Evolutionary conservation across 2,888 invertebrate genomes (phyloP), one percentile per base, ranked within the genome.

Genomic region (Notocelia uddmanniana): DNA sequence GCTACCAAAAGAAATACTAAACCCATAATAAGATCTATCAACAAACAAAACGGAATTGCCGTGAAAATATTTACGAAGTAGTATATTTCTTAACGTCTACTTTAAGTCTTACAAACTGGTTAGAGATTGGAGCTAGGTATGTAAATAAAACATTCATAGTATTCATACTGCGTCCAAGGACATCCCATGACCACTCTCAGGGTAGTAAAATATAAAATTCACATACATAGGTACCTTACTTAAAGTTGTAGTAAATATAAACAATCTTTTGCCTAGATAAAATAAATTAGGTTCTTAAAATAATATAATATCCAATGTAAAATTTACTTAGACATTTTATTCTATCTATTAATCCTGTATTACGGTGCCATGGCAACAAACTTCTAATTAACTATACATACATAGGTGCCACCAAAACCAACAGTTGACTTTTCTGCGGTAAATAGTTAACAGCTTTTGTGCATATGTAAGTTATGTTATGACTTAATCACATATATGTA

Each of bases 201-300:
- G 41, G 41, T 54, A 23, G 55, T 41, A 64, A 64, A 54, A 55
- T 55, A 55, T 66, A 26, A 23, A 66, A 66, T 66, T 55, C 55
- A 26, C 41, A 55, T 45, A 54, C 13, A n/a, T 31, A 66, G 21
- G 2, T 50, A 52, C 10, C 11, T 1, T 5, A 18, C 13, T 37
- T n/a, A n/a, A n/a, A 37, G 37, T 37, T 3, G 13, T 9, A 9
- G 19, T 8, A 48, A 45, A 18, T 18, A 48, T 37, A 37, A 11
- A 37, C 41, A 41, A 15, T 15, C 15, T 15, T 41, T 41, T 41
- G 37, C 13, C 13, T 41, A 15, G 3, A 41, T 41, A 15, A 15
- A 41, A 41, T 2, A 26, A 41, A 5, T 5, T 15, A 15, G 15
- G 15, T 41, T 1, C 1, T 41, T 15, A 15, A 41, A 41, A 13